Evolutionary conservation across 1,140 invertebrate genomes (phyloP), one percentile per base, ranked within the genome.

Genomic region (Apis dorsata): DNA sequence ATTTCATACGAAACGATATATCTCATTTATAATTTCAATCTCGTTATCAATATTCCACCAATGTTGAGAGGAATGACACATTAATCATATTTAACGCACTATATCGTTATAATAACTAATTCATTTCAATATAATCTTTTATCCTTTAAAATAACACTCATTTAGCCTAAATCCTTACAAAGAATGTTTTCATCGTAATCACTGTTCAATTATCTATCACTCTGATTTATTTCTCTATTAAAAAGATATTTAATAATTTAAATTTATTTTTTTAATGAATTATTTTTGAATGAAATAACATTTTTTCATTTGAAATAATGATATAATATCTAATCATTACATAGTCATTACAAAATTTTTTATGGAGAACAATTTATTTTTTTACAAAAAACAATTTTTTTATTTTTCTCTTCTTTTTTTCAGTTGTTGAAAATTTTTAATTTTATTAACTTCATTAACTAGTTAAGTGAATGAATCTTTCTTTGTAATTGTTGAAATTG

Each of bases 141-240:
- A 28, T 70, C 28, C 21, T 76, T 71, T 49, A 55, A 76, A 73
- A 72, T 62, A 83, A 62, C 59, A 57, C 19, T 76, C 60, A 69
- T 84, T 83, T n/a, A 72, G 62, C 73, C 85, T 79, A 86, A n/a
- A 81, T 84, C 59, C 28, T 86, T 59, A 49, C 34, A 57, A 79
- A 86, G 66, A 57, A 73, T 62, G 21, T 73, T 19, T 53, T 71
- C 21, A 49, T 0, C 59, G 57, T n/a, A 60, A 79, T 75, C 59
- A 44, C 63, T 70, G 57, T 73, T 65, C 34, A 24, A 34, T 17
- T n/a, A 81, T 74, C 59, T 71, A 63, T 57, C 53, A 62, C 19
- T n/a, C 9, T 28, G 10, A 55, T 72, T 55, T 51, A 15, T 10
- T 44, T 1, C 51, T 72, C 51, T 15, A 17, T 71, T 71, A 19